Percentiles rank a stretch among this genome's conserved stretches.
These are phyloP conservation scores for Colossoma macropomum DNA, from an alignment of 2,113 vertebrate genomes.

Conservation along the genomic window DNA sequence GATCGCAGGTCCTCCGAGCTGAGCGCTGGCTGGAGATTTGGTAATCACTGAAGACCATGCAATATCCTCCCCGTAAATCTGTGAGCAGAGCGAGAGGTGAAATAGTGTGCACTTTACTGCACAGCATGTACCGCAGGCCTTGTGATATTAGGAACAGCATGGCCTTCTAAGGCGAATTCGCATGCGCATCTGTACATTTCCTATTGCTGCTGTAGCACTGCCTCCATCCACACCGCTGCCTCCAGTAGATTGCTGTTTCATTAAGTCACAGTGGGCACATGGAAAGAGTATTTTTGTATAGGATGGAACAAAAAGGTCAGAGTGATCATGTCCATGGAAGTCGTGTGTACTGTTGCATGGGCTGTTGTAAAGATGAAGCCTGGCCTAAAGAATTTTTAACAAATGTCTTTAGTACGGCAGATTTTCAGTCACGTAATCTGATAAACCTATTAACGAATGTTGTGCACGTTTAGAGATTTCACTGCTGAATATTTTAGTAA, in stretches of 20 bases:
- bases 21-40: slow-evolving; percentile 21
- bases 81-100: slow-evolving; percentile 8
- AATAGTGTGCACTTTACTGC: slow-evolving; percentile 41
- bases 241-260: slow-evolving; percentile 19
- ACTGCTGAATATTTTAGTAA: too few relatives aligned
- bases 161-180: slow-evolving; percentile 25
- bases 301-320: not conserved
- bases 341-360: not conserved
- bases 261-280: slow-evolving; percentile 12
- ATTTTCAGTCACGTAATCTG: too few relatives aligned
- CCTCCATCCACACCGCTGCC: slow-evolving; percentile 22
- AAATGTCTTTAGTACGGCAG: not conserved
- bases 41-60: slow-evolving; percentile 17
- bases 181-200: slow-evolving; percentile 19
- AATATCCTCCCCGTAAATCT: not conserved
- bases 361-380: not conserved
- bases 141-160: slow-evolving; percentile 20
- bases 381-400: not conserved
- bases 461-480: not conserved
- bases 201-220: slow-evolving; percentile 6
- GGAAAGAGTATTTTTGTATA: not conserved
- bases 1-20: slow-evolving; percentile 10
- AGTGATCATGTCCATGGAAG: not conserved
- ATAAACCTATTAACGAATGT: not conserved
- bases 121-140: slow-evolving; percentile 31